Conservation (phyloP, 2,888 invertebrate genomes). For the Taenaris catops region DNA sequence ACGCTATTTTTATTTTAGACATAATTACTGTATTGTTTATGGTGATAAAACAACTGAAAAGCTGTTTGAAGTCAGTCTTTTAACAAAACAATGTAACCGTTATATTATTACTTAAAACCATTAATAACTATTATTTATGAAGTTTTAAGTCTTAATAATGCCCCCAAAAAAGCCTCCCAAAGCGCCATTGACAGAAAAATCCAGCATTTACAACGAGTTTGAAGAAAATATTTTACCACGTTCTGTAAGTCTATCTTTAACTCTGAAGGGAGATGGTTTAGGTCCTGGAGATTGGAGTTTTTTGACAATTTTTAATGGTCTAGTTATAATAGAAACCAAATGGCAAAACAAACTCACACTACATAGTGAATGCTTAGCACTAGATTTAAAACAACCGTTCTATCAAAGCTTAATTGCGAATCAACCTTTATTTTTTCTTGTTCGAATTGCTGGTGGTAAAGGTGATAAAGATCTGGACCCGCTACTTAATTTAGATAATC, state of each 20-base stretch:
- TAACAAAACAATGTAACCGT: too few species aligned
- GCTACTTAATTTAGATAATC: constrained; percentile 47
- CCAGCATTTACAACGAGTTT: constrained; percentile 35
- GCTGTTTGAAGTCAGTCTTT: too few species aligned
- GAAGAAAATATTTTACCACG: constrained; percentile 32
- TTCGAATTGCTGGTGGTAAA: constrained; percentile 44
- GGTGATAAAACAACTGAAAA: too few species aligned
- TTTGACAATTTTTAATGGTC: constrained; percentile 42
- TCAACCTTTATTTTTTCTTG: constrained; percentile 50
- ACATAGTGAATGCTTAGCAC: constrained; percentile 30
- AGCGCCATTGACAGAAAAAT: constrained; percentile 27
- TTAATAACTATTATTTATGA: too few species aligned
- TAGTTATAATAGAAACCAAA: constrained; percentile 39
- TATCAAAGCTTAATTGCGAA: constrained; percentile 39
- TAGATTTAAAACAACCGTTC: constrained; percentile 43
- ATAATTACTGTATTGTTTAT: too few species aligned
- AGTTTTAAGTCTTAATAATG: constrained; percentile 12
- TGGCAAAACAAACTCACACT: constrained; percentile 39
- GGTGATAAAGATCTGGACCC: constrained; percentile 49
- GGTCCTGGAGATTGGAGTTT: constrained; percentile 42
- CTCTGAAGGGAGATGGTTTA: constrained; percentile 37
- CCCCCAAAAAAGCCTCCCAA: constrained; percentile 25
- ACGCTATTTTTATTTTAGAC: too few species aligned
- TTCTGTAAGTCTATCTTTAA: constrained; percentile 32
- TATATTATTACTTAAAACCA: too few species aligned